Conservation (phyloP, 2,113 vertebrate genomes). For the Gyps fulvus region DNA sequence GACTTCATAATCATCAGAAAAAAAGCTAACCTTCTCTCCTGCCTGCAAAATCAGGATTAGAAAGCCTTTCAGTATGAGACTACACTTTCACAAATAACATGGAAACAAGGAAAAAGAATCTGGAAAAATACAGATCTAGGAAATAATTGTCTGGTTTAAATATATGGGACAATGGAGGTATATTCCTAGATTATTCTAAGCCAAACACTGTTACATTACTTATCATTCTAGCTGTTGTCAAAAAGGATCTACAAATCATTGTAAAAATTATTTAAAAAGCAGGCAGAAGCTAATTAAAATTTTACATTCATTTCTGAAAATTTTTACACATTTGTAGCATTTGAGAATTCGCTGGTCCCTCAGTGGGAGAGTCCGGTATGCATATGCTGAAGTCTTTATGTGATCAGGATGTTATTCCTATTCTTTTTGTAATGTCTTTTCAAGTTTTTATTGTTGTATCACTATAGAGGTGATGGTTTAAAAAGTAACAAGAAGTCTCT, state of each 20-base stretch:
- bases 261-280: not conserved
- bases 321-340: not conserved
- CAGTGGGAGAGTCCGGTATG: not conserved
- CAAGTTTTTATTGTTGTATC: not conserved
- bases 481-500: not conserved
- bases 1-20: not conserved
- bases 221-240: not conserved
- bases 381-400: not conserved
- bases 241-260: not conserved
- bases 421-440: not conserved
- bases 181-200: not conserved
- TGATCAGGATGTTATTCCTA: not conserved
- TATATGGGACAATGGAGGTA: not conserved
- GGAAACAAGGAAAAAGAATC: not conserved
- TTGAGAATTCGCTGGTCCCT: not conserved
- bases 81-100: not conserved
- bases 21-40: not conserved
- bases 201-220: not conserved
- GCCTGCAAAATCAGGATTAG: not conserved
- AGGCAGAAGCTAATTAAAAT: not conserved
- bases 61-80: not conserved
- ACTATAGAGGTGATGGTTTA: not conserved
- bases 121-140: not conserved
- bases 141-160: not conserved
- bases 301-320: not conserved